Evolutionary conservation across 2,888 invertebrate genomes (phyloP).

Genomic region (Muschampia plurimacula): DNA sequence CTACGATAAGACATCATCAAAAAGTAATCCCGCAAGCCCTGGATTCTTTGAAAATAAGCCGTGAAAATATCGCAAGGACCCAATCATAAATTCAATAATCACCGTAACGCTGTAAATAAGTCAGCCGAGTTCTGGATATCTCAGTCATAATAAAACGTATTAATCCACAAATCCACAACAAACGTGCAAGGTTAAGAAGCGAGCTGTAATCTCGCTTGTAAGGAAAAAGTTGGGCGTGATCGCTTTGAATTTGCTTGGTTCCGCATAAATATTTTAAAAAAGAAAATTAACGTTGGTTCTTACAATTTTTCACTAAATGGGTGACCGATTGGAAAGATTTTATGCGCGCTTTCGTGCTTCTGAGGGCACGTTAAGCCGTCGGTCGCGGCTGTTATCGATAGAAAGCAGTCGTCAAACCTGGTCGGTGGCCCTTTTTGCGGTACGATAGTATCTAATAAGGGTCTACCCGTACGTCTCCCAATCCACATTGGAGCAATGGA

Average conservation of each 20-base stretch:
- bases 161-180: conserved; percentile 41
- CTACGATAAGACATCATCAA: background rate
- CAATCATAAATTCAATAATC: conserved; percentile 25
- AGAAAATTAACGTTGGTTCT: background rate
- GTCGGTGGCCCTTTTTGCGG: too few relatives aligned
- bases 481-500: too few relatives aligned
- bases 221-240: conserved; percentile 18
- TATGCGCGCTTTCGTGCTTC: too few relatives aligned
- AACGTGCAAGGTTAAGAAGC: conserved; percentile 25
- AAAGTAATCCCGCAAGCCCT: background rate
- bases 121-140: conserved; percentile 22
- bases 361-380: too few relatives aligned
- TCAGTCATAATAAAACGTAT: conserved; percentile 30
- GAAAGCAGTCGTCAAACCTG: too few relatives aligned
- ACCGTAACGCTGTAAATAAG: background rate
- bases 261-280: background rate
- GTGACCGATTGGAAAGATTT: too few relatives aligned
- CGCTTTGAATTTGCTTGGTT: background rate
- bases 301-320: too few relatives aligned
- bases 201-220: conserved; percentile 39
- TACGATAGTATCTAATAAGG: too few relatives aligned
- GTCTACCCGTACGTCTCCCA: too few relatives aligned
- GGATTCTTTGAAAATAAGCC: conserved; percentile 10
- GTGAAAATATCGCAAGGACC: conserved; percentile 6
- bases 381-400: too few relatives aligned